Base-by-base conservation (phyloP, 1,140 invertebrate species). In the Globodera ellingtonae region DNA sequence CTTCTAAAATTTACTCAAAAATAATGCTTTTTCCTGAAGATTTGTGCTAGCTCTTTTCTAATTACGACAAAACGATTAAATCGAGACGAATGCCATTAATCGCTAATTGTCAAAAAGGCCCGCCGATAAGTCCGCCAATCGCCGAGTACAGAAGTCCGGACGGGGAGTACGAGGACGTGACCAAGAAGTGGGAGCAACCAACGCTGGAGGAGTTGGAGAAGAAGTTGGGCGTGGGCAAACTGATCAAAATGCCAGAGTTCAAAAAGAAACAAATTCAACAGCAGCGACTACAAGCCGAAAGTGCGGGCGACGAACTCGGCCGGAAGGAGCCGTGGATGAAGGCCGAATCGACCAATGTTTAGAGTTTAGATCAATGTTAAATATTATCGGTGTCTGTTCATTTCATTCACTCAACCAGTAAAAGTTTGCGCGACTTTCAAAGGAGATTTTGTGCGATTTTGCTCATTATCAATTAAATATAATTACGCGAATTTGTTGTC, bases 91-190 rank as follows among this genome's bases (percentile, higher is more conserved):
- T 65, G 13, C 2, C 1, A 21, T 65, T 65, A 65, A 21, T 13
- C 13, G 59, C 13, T 2, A 65, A 2, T 65, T 65, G 13, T 21
- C 35, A 13, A 15, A 44, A 69, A 77, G 75, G 75, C 13, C 90
- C 90, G 5, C 50, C 86, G 4, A 50, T 88, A 44, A 90, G 89
- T 9, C 88, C 90, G 8, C 89, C 90, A 9, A 85, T 89, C 15
- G 78, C 83, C 46, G 84, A 85, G 10, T 90, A 90, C 81, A 79
- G 80, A 15, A 67, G 85, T 71, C 87, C 88, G 18, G 90, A 90
- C 85, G 90, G 90, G 66, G 88, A 90, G 59, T 90, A 77, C 35
- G 13, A 65, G 10, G 75, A 77, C 24, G 24, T 47, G 24, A 77
- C 75, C 65, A 77, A 77, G 24, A 21, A 77, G 47, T 77, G 75